Conservation (phyloP, 1,140 invertebrate species). For the Whitmania pigra region DNA sequence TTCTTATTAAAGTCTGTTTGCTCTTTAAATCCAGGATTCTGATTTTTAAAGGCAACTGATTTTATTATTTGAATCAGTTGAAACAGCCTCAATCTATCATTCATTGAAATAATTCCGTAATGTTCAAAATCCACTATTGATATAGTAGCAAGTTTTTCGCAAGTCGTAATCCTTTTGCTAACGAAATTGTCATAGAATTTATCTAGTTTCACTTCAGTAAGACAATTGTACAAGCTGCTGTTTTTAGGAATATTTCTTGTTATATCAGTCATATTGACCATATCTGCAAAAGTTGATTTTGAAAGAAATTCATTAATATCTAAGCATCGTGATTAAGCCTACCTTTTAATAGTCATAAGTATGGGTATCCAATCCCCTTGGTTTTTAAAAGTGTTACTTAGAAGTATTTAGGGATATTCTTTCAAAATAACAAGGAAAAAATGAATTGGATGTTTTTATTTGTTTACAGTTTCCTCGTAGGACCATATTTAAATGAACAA, state of each 20-base stretch:
- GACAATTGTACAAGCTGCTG: constrained; percentile 37
- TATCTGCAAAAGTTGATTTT: too few species aligned
- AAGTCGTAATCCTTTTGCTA: constrained; percentile 34
- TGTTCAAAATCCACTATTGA: constrained; percentile 33
- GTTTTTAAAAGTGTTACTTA: too few species aligned
- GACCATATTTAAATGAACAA: too few species aligned
- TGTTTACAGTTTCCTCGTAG: too few species aligned
- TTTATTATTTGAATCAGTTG: constrained; percentile 38
- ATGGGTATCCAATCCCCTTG: too few species aligned
- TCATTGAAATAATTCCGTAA: constrained; percentile 33
- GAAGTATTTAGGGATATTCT: too few species aligned
- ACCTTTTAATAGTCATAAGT: too few species aligned
- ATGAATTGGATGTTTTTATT: too few species aligned
- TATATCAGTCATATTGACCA: too few species aligned
- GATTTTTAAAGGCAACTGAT: constrained; percentile 30
- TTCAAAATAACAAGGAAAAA: too few species aligned
- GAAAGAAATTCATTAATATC: too few species aligned
- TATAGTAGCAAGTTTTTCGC: constrained; percentile 33
- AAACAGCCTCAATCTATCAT: constrained; percentile 34
- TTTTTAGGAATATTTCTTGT: constrained; percentile 6
- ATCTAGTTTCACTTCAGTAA: constrained; percentile 35
- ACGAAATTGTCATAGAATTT: constrained; percentile 32
- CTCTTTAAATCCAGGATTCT: constrained; percentile 4
- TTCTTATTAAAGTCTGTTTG: background rate
- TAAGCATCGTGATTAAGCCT: too few species aligned